phyloP scores from a whole-genome alignment of 1,140 invertebrate genomes.

The Cydia strobilella region DNA sequence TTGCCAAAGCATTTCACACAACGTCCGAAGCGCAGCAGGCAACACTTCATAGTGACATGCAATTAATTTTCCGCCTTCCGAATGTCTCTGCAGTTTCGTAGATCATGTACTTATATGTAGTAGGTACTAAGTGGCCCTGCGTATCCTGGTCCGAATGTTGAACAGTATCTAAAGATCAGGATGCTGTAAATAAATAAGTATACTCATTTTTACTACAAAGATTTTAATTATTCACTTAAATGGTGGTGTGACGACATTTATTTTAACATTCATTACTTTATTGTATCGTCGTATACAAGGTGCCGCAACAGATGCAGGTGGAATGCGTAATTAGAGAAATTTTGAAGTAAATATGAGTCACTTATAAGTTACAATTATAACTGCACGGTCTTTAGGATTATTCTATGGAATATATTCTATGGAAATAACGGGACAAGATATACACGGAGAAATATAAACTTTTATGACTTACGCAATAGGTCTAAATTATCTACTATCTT shows the following conservation, averaged over 20 bases:
- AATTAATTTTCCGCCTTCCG: slow-evolving; percentile 4
- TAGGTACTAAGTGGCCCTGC: not conserved
- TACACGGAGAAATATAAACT: too few relatives aligned
- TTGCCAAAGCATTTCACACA: not conserved
- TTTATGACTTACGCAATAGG: too few relatives aligned
- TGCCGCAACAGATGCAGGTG: not conserved
- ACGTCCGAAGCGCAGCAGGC: not conserved
- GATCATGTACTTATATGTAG: not conserved
- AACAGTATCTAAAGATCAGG: too few relatives aligned
- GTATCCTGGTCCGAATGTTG: not conserved
- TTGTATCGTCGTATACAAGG: not conserved
- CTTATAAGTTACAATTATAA: not conserved
- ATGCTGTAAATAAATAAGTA: too few relatives aligned
- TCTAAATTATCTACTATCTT: too few relatives aligned
- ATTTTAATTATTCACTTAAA: too few relatives aligned
- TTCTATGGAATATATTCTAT: too few relatives aligned
- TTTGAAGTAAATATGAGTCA: slow-evolving; percentile 33
- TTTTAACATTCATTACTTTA: not conserved
- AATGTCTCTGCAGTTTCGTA: not conserved
- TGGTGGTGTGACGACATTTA: too few relatives aligned
- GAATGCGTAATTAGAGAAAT: slow-evolving; percentile 47
- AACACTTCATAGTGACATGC: not conserved
- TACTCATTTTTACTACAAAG: too few relatives aligned
- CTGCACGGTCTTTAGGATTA: not conserved
- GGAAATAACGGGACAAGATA: not conserved